Base-by-base conservation (phyloP, 1,140 invertebrate species). In the Glossosoma conforme region DNA sequence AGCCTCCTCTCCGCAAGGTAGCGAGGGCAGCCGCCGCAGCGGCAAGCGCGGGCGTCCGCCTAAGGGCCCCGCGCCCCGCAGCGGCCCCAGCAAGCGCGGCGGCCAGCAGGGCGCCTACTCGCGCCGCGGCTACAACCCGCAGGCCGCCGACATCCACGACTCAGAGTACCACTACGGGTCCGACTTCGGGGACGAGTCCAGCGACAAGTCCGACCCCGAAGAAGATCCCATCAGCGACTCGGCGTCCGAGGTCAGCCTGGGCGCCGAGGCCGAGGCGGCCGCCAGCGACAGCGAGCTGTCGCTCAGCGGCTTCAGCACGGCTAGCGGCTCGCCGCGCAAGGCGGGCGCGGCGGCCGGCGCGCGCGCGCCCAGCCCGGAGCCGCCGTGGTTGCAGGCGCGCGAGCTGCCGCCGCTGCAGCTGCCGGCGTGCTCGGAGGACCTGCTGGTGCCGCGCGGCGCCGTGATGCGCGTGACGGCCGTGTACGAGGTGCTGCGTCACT, bases 401-500 rank as follows among this genome's bases (percentile, higher is more conserved):
- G 85, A 90, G 61, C 76, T 93, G 45, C 89, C 90, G 9, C 59
- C 74, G 0, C 70, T 98, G 44, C 75, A 79, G 10, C 68, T 97
- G 50, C 94, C 95, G 5, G 78, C 85, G 58, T 89, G 89, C 17
- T 94, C 93, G 1, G 92, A 93, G 65, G 94, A 98, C 75, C 74
- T 98, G 33, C 68, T 93, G 13, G 78, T 97, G 46, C 81, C 86
- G 30, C 84, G 82, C 60, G 82, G 87, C 58, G 70, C 86, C 61
- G 77, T 93, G 10, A 82, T 97, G 77, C 77, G 84, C 63, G 83
- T 85, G 15, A 70, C 93, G 15, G 85, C 86, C 54, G 83, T 98
- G 48, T 98, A 97, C 75, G 96, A 98, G 80, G 89, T 97, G 13
- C 69, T 98, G 21, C 77, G 93, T 58, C 88, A 93, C 65, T 98